These are phyloP conservation scores for Heliconius hermathena DNA, from an alignment of 1,140 invertebrate genomes.

Conservation along the genomic window DNA sequence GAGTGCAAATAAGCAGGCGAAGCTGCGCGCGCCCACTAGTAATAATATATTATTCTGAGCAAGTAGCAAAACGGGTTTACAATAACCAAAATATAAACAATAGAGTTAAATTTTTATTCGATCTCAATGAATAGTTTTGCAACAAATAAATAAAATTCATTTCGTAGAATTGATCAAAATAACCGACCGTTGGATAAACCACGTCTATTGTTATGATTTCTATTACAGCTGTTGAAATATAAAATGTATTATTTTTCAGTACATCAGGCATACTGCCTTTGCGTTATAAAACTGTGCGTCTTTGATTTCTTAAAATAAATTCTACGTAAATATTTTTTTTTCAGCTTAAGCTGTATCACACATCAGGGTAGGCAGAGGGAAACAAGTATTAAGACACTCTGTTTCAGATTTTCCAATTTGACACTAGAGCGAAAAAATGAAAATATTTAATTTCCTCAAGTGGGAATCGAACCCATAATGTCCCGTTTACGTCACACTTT, in stretches of 20 bases:
- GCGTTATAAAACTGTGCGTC: too few relatives aligned
- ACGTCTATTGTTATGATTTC: constrained; percentile 27
- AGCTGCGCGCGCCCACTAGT: too few relatives aligned
- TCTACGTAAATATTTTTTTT: too few relatives aligned
- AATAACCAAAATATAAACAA: constrained; percentile 2
- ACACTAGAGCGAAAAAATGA: too few relatives aligned
- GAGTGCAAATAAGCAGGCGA: too few relatives aligned
- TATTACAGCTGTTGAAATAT: constrained; percentile 28
- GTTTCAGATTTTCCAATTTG: too few relatives aligned
- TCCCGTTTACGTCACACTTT: too few relatives aligned
- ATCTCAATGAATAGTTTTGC: constrained; percentile 1
- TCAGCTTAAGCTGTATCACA: too few relatives aligned
- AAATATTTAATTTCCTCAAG: too few relatives aligned
- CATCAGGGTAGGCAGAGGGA: too few relatives aligned
- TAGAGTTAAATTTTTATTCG: constrained; percentile 12
- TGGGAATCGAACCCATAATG: too few relatives aligned
- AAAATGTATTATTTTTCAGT: constrained; percentile 35
- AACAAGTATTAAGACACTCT: too few relatives aligned
- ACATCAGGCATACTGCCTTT: constrained; percentile 21
- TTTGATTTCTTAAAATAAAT: neutral
- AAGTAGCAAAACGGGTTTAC: neutral
- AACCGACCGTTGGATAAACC: constrained; percentile 18
- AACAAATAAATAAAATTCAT: constrained; percentile 16
- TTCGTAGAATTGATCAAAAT: constrained; percentile 16
- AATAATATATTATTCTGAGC: neutral